Evolutionary conservation across 1,140 invertebrate genomes (phyloP), one percentile per base, ranked within the genome.

Genomic region (Neuroterus valhalla): DNA sequence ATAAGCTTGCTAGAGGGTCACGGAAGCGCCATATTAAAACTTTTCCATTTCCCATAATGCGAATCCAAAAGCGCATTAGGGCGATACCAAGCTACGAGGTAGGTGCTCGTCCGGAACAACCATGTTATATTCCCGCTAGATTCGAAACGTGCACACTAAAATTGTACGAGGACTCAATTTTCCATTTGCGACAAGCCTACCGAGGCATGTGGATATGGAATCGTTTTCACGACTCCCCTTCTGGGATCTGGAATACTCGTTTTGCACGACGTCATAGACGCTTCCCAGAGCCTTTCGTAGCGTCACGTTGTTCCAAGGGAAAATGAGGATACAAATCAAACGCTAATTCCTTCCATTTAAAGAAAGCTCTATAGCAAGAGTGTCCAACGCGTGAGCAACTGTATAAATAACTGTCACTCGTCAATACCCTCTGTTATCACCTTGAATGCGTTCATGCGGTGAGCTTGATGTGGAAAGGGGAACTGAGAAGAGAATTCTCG

Each of bases 161-260:
- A 86, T 86, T 75, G 73, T 82, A 86, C 77, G 83, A 84, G 72
- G 79, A 81, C 85, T 85, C 82, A 85, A 82, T 85, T 85, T 85
- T 84, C 85, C 82, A 87, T 87, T 87, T 87, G 77, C 76, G 21
- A 70, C 68, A n/a, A 48, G 72, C 72, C 72, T 73, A 73, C 72
- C 48, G 46, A 68, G 45, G 66, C 19, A 66, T 21, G n/a, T 42
- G 50, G 42, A 38, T 66, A 66, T 45, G 66, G 42, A 55, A 19
- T 72, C 45, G 52, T 72, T 66, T 72, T 66, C 42, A 66, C 23
- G 66, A 66, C 38, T 72, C 70, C 70, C 52, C 42, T 52, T 52
- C 70, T 23, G 31, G 17, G 44, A 14, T 67, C n/a, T 5, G n/a
- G 10, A 43, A n/a, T 67, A 67, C 21, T 62, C 52, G 31, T 26